Evolutionary conservation across 2,888 invertebrate species (phyloP), one percentile per base, ranked within the genome.

Genomic region (Hipparchia sbordonii): DNA sequence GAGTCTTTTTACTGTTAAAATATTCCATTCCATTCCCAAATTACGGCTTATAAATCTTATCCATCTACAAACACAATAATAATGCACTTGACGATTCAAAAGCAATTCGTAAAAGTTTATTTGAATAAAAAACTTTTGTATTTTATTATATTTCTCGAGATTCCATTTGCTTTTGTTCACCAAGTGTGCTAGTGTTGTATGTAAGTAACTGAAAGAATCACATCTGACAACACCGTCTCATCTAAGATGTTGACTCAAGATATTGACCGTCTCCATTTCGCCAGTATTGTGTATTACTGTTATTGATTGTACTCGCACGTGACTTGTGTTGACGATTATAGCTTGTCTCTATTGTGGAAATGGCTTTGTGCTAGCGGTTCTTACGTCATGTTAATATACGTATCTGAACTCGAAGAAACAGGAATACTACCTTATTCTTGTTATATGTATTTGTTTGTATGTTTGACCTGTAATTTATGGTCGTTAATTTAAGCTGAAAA

Each of bases 241-340:
- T 81, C 80, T 78, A 80, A 83, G 82, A 83, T 92, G 93, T 93
- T 92, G 90, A 90, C 91, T 89, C 89, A 89, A 87, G 88, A 89
- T 93, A 92, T 93, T 92, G 91, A 89, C 89, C 85, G 89, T 87
- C 85, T 85, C 85, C 85, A 87, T 89, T 90, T 92, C 87, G 90
- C 88, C 82, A 86, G 83, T 88, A 90, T 92, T 89, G 91, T 91
- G 85, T 91, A 89, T 92, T 91, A 90, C 91, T 92, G 89, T 90
- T 91, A 91, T 92, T 90, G 92, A 91, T 92, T 92, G 92, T 92
- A 87, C 83, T 88, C 87, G 87, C 87, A 88, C 93, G 93, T 93
- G 92, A 91, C 93, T 89, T 89, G 91, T 89, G 88, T 92, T 80
- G 87, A 82, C 82, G 87, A 91, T 88, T 89, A 89, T 89, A 86